These are phyloP conservation scores for Subanguina moxae DNA, from an alignment of 1,140 invertebrate species.

Conservation along the genomic window DNA sequence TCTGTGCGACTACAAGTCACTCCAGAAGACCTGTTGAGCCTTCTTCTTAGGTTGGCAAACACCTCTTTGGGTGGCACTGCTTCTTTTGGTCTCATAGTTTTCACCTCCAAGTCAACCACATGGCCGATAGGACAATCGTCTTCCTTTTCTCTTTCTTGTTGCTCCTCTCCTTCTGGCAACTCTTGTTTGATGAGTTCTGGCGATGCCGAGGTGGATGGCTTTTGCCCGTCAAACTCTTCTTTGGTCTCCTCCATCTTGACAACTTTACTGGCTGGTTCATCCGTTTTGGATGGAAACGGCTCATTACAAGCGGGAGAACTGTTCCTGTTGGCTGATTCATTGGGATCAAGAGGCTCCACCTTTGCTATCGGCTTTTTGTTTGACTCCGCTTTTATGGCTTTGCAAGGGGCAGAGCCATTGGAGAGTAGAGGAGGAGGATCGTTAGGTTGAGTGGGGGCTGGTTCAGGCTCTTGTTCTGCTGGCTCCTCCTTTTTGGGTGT, in stretches of 20 bases:
- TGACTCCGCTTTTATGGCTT: constrained; percentile 12
- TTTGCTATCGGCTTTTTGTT: constrained; percentile 21
- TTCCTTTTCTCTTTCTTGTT: neutral
- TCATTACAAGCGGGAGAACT: neutral
- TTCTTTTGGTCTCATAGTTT: neutral
- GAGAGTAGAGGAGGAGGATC: neutral
- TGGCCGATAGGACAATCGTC: neutral
- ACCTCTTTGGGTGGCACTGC: neutral
- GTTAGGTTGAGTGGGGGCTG: neutral
- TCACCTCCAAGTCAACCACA: neutral
- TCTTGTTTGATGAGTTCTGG: neutral
- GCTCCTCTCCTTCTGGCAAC: neutral
- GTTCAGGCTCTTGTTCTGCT: neutral
- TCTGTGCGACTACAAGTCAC: constrained; percentile 28
- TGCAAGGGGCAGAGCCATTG: neutral
- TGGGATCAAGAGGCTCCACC: constrained; percentile 20
- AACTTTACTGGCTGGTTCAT: constrained; percentile 3
- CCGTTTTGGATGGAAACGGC: neutral
- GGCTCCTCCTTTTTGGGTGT: neutral
- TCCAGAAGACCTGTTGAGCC: constrained; percentile 8
- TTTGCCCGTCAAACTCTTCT: neutral
- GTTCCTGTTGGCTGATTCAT: neutral
- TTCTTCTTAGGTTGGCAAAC: neutral
- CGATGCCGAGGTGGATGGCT: neutral
- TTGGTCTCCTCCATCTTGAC: constrained; percentile 2